phyloP scores from a whole-genome alignment of 2,113 vertebrate species.

The Phoenicopterus ruber region DNA sequence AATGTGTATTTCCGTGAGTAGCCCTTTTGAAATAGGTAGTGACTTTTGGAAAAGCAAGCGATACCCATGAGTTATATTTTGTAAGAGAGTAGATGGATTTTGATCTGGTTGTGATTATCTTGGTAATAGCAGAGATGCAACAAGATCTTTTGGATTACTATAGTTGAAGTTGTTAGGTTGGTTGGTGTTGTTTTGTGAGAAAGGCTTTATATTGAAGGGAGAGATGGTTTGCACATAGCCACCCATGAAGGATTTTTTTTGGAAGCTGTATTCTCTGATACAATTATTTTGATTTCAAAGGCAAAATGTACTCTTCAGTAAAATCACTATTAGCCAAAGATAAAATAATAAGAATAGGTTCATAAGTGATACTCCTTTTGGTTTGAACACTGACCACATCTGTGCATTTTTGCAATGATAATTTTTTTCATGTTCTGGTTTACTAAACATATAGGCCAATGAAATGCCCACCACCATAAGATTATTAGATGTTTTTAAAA shows the following conservation, averaged over 20 bases:
- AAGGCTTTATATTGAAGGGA: background rate
- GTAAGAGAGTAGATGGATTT: background rate
- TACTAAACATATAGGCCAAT: background rate
- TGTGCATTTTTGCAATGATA: background rate
- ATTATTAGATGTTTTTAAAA: background rate
- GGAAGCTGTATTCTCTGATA: background rate
- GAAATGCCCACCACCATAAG: background rate
- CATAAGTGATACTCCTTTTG: background rate
- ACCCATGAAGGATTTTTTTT: background rate
- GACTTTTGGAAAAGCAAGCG: background rate
- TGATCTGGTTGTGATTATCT: background rate
- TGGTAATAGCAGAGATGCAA: background rate
- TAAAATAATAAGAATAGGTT: background rate
- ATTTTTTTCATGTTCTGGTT: background rate
- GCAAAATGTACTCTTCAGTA: background rate
- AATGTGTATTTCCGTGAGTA: background rate
- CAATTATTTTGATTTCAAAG: background rate
- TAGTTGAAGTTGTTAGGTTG: background rate
- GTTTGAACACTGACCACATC: background rate
- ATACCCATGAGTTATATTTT: background rate
- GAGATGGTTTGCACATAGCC: background rate
- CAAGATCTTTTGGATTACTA: background rate
- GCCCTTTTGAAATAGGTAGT: background rate
- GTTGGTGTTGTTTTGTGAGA: background rate
- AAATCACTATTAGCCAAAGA: background rate